These are phyloP conservation scores for Chelon labrosus DNA, from an alignment of 2,797 vertebrate species.

Conservation along the genomic window DNA sequence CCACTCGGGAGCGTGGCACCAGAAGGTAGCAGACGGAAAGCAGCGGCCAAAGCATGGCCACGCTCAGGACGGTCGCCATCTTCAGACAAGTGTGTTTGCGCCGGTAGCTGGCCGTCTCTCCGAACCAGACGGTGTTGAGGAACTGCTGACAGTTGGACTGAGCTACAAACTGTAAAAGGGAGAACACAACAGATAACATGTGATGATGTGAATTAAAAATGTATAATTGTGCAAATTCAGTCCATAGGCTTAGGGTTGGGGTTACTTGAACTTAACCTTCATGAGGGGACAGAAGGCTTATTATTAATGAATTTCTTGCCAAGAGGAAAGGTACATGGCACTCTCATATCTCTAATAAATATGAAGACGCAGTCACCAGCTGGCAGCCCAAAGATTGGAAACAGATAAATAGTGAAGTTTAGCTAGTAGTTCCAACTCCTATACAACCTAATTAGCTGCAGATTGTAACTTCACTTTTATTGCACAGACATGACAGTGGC, in stretches of 20 bases:
- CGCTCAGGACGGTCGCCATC: slow-evolving; percentile 94
- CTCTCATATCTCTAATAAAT: not conserved
- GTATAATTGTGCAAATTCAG: not conserved
- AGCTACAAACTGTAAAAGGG: slow-evolving; percentile 90
- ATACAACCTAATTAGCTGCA: not conserved
- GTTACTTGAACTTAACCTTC: not conserved
- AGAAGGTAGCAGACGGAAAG: slow-evolving; percentile 97
- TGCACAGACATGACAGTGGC: not conserved
- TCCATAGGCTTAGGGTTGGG: not conserved
- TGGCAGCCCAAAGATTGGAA: too few species aligned
- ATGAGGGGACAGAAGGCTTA: not conserved
- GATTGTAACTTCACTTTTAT: not conserved
- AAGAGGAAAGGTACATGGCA: too few species aligned
- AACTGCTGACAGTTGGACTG: slow-evolving; percentile 99
- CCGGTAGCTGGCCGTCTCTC: slow-evolving; percentile 96
- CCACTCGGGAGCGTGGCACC: slow-evolving; percentile 94
- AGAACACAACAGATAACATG: not conserved
- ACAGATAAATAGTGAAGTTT: not conserved
- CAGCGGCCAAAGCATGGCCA: slow-evolving; percentile 95
- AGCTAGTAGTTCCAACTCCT: not conserved
- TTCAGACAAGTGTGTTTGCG: slow-evolving; percentile 97
- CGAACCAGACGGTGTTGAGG: slow-evolving; percentile 99
- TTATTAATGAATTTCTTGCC: not conserved
- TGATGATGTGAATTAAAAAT: not conserved
- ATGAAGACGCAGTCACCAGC: too few species aligned